These are phyloP conservation scores for Corythoichthys intestinalis DNA, from an alignment of 2,113 vertebrate species.

Conservation along the genomic window DNA sequence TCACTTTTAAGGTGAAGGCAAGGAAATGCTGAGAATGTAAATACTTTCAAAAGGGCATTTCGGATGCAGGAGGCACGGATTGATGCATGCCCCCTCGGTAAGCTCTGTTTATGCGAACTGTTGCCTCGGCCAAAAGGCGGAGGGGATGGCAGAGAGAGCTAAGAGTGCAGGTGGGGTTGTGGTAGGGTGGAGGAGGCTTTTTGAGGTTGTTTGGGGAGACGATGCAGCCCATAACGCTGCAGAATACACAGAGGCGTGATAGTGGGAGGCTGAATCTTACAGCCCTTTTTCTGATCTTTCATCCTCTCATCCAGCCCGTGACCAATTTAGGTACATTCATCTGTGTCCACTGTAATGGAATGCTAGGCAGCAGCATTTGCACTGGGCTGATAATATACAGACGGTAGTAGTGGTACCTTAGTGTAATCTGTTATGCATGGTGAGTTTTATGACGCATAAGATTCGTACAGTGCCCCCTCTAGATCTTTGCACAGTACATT, in stretches of 20 bases:
- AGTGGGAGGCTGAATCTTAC: slow-evolving; percentile 50
- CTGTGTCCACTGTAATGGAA: slow-evolving; percentile 66
- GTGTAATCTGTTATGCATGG: slow-evolving; percentile 64
- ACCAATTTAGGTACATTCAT: slow-evolving; percentile 60
- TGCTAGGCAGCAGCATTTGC: slow-evolving; percentile 51
- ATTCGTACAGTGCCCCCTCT: slow-evolving; percentile 36
- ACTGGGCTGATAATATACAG: slow-evolving; percentile 58
- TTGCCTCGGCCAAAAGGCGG: slow-evolving; percentile 23
- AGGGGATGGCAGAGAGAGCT: slow-evolving; percentile 16
- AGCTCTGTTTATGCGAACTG: slow-evolving; percentile 17
- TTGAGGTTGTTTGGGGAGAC: slow-evolving; percentile 22
- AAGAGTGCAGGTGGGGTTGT: slow-evolving; percentile 7
- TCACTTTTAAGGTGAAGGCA: slow-evolving; percentile 17
- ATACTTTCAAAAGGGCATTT: slow-evolving; percentile 37
- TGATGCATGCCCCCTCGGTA: slow-evolving; percentile 19
- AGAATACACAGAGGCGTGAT: slow-evolving; percentile 45
- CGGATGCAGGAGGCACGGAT: slow-evolving; percentile 1
- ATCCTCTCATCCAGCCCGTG: slow-evolving; percentile 38
- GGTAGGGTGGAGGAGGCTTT: neutral
- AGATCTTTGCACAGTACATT: slow-evolving; percentile 57
- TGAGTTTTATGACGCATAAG: slow-evolving; percentile 61
- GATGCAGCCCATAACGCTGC: slow-evolving; percentile 35
- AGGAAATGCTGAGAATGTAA: slow-evolving; percentile 29
- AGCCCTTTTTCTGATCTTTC: slow-evolving; percentile 46
- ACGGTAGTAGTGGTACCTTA: slow-evolving; percentile 51